Evolutionary conservation across 2,888 invertebrate species (phyloP), one percentile per base, ranked within the genome.

Genomic region (Theodoxus fluviatilis): DNA sequence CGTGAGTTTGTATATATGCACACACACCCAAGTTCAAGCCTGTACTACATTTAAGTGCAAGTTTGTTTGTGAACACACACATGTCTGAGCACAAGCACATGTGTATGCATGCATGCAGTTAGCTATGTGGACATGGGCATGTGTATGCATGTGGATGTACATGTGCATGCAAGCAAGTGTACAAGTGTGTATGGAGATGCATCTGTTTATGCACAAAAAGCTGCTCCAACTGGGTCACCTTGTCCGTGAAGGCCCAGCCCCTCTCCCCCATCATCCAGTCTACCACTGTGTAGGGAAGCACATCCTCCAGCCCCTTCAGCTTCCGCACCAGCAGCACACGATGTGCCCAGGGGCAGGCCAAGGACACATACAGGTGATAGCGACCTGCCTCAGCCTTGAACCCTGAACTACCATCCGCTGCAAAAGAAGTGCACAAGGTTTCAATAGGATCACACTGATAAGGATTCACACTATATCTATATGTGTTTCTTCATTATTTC

Each of bases 331-430:
- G 80, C 31, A 85, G 77, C 0, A 81, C 75, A 7, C 85, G 74
- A 69, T 82, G 81, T 18, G 85, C 85, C 83, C 83, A 86, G 1
- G 86, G 86, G 71, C 86, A 86, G 18, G 85, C 85, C 40, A 80
- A 75, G 1, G 80, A 80, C 1, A 84, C 86, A 71, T 86, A 86
- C 40, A 86, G 75, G 69, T 86, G 86, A 71, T 86, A 86, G 9
- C 86, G 78, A 4, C 73, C 76, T 2, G 79, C 43, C 70, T 83
- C 84, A 1, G 85, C 81, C 28, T 76, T 75, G 73, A 81, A 86
- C 0, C 79, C 84, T 35, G 79, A 77, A 6, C 83, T 82, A 0
- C 83, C 83, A 74, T 86, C 84, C 66, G 81, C 84, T 82, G 75
- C 2, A 76, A 71, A 18, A 49, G n/a, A 47, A 52, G 15, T 25